Evolutionary conservation across 37 sponge, comb jelly and placozoan genomes (phyloP).

Genomic region (Aphrocallistes beatrix): DNA sequence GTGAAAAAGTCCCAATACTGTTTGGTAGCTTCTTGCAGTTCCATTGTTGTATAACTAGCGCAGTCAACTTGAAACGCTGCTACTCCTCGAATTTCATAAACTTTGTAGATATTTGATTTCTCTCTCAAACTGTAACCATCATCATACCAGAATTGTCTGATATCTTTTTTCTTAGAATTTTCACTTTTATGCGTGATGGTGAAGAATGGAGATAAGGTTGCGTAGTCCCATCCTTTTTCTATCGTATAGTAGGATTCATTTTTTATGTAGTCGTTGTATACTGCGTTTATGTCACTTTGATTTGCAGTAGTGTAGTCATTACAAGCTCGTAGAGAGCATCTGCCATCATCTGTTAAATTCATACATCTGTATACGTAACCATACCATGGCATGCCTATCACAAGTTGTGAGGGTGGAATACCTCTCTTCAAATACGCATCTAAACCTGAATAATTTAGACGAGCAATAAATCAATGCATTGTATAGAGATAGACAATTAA

Average conservation of each 20-base stretch:
- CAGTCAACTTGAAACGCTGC: background rate
- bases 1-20: background rate
- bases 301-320: background rate
- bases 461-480: no score
- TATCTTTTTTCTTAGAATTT: background rate
- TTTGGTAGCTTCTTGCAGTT: background rate
- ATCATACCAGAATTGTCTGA: background rate
- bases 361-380: background rate
- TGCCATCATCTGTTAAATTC: background rate
- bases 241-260: background rate
- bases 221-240: background rate
- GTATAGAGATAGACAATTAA: no score
- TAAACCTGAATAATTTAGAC: no score
- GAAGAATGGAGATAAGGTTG: background rate
- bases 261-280: background rate
- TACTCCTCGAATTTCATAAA: background rate
- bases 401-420: background rate
- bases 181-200: background rate
- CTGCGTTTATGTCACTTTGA: background rate
- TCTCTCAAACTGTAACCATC: background rate
- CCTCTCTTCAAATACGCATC: no score
- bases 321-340: background rate
- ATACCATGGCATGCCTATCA: slow-evolving; percentile 8
- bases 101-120: background rate
- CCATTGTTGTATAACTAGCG: background rate